phyloP scores from a whole-genome alignment of 2,888 invertebrate species.

The Phyllotreta striolata region DNA sequence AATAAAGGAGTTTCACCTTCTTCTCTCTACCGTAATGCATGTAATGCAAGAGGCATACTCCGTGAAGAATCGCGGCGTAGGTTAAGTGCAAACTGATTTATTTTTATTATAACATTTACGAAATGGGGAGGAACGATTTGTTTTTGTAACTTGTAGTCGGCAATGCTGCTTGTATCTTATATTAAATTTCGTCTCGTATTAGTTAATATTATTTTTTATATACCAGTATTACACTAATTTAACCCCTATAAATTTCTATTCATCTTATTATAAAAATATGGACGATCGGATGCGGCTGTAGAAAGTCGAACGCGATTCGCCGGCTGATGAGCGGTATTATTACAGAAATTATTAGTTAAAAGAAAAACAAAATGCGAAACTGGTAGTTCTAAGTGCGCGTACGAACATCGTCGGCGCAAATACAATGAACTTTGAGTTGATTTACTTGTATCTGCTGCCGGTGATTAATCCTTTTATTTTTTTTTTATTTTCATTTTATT shows the following conservation, averaged over 20 bases:
- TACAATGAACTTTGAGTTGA: too few species aligned
- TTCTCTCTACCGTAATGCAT: conserved; percentile 12
- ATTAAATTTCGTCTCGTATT: too few species aligned
- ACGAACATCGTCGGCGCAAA: conserved; percentile 7
- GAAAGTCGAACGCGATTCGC: conserved; percentile 1
- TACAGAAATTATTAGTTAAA: conserved; percentile 21
- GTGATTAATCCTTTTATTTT: too few species aligned
- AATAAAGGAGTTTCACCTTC: conserved; percentile 24
- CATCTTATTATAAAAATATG: too few species aligned
- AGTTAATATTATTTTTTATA: too few species aligned
- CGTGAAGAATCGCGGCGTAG: conserved; percentile 25
- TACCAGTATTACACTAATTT: too few species aligned
- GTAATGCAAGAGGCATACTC: conserved; percentile 21
- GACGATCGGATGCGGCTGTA: too few species aligned
- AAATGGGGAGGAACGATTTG: not conserved
- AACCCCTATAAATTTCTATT: too few species aligned
- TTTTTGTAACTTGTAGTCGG: not conserved
- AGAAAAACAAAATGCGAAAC: conserved; percentile 34
- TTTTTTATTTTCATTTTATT: too few species aligned
- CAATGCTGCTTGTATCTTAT: too few species aligned
- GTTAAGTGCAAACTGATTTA: conserved; percentile 19
- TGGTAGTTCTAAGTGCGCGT: conserved; percentile 17
- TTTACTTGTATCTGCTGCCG: too few species aligned
- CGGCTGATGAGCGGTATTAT: too few species aligned
- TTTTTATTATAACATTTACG: not conserved